Percentiles rank a stretch among this genome's conserved stretches.
Evolutionary conservation across 1,140 invertebrate species (phyloP).

Genomic region (Gerris buenoi): DNA sequence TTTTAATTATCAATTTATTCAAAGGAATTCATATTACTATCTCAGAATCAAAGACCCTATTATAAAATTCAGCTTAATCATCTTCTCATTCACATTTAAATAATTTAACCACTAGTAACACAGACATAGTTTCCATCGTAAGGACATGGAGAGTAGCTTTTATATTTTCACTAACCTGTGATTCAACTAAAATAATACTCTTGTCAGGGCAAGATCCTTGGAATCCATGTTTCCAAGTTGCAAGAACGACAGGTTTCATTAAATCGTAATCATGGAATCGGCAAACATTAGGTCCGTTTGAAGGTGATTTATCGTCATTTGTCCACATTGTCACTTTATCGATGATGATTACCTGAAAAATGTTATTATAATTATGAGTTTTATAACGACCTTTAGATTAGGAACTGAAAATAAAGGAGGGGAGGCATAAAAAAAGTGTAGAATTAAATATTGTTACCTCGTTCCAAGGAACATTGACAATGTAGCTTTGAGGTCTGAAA

Average conservation of each 20-base stretch:
- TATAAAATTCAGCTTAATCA: too few relatives aligned
- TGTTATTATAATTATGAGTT: not conserved
- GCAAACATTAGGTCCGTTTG: slow-evolving; percentile 55
- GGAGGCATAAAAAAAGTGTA: too few relatives aligned
- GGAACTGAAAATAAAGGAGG: too few relatives aligned
- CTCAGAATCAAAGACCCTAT: too few relatives aligned
- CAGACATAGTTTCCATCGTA: too few relatives aligned
- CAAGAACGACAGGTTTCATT: slow-evolving; percentile 85
- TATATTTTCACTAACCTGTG: slow-evolving; percentile 59
- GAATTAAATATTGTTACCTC: slow-evolving; percentile 45
- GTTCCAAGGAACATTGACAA: slow-evolving; percentile 92
- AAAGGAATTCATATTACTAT: too few relatives aligned
- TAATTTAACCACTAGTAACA: too few relatives aligned
- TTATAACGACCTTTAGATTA: too few relatives aligned
- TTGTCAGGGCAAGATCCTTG: slow-evolving; percentile 86
- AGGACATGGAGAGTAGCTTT: not conserved
- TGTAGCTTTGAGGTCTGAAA: slow-evolving; percentile 74
- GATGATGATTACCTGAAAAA: slow-evolving; percentile 63
- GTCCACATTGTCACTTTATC: slow-evolving; percentile 73
- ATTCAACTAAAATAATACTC: slow-evolving; percentile 82
- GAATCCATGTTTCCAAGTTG: slow-evolving; percentile 92
- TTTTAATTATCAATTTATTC: too few relatives aligned
- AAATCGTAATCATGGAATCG: slow-evolving; percentile 79
- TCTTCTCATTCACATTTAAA: too few relatives aligned
- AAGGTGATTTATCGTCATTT: slow-evolving; percentile 51